Base-by-base conservation (phyloP, 2,797 vertebrate genomes). In the Coendou prehensilis region DNA sequence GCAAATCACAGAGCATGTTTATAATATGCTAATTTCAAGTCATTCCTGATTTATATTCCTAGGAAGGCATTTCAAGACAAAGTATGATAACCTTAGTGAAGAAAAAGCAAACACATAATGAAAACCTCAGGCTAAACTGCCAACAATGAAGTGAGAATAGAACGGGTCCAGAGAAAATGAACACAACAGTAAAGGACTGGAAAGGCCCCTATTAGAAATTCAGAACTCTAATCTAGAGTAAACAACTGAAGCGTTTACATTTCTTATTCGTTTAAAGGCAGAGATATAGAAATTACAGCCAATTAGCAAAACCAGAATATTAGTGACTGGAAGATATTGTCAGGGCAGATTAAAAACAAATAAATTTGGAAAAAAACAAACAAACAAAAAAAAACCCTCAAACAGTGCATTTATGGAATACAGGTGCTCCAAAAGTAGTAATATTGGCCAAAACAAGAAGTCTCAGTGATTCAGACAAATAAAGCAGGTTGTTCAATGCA, bases 11-110 rank as follows among this genome's bases (percentile, higher is more conserved):
- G 22, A n/a, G 4, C 13, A 56, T 18, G 61, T 84, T 89, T 80
- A 90, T 30, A 9, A 86, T 26, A 45, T 47, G 37, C 22, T 84
- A 80, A 86, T 91, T 87, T 56, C 63, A 97, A 94, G 52, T 59
- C 8, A 63, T 59, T 67, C 67, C 86, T 71, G 69, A 90, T 18
- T 75, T 76, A 37, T 89, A 54, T 26, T 87, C 63, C 87, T 50
- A 73, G 33, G 41, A 91, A n/a, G 45, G 26, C 7, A 91, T 33
- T n/a, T 45, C n/a, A 95, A 92, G 59, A 75, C 61, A 89, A 88
- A 90, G 45, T 4, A 26, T 28, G 63, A 64, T 54, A 33, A 71
- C 81, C 13, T 50, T 18, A 2, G 28, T 2, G 14, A 2, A 1
- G 9, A 4, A 0, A 37, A 23, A 64, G 33, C 5, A 67, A 63